Evolutionary conservation across 2,888 invertebrate genomes (phyloP).

Genomic region (Hydriomena furcata): DNA sequence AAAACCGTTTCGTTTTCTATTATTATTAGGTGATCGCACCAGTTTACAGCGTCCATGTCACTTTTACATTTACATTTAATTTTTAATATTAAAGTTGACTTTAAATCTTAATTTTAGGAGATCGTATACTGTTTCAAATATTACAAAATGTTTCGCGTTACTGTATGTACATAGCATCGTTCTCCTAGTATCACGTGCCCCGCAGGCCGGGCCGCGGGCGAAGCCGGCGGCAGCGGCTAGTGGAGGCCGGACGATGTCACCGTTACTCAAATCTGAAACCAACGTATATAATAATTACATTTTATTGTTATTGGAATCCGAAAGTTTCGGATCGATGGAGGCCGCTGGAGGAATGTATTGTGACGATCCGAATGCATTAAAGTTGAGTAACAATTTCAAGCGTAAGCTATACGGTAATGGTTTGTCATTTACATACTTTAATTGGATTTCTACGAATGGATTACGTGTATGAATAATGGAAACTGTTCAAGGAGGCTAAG

Average conservation of each 20-base stretch:
- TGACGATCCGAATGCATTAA: conserved; percentile 2
- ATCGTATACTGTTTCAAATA: conserved; percentile 84
- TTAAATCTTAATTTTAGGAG: conserved; percentile 83
- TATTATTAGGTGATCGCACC: conserved; percentile 72
- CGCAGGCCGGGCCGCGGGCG: conserved; percentile 36
- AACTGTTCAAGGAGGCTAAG: conserved; percentile 11
- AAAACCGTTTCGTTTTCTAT: conserved; percentile 49
- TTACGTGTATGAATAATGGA: conserved; percentile 23
- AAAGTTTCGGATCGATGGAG: conserved; percentile 6
- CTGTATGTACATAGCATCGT: conserved; percentile 77
- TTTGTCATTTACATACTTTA: conserved; percentile 24
- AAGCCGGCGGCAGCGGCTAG: conserved; percentile 39
- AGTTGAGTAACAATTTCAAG: conserved; percentile 12
- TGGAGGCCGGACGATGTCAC: conserved; percentile 60
- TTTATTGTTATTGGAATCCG: conserved; percentile 28
- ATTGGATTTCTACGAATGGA: conserved; percentile 28
- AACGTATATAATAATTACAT: conserved; percentile 36
- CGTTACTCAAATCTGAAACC: conserved; percentile 74
- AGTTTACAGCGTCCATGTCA: conserved; percentile 72
- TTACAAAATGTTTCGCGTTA: conserved; percentile 78
- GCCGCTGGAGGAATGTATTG: conserved; percentile 5
- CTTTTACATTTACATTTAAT: conserved; percentile 67
- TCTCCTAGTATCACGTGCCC: conserved; percentile 72
- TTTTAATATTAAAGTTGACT: conserved; percentile 81
- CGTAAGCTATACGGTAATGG: conserved; percentile 22